Base-by-base conservation (phyloP, 2,113 vertebrate genomes). In the Macrotis lagotis region DNA sequence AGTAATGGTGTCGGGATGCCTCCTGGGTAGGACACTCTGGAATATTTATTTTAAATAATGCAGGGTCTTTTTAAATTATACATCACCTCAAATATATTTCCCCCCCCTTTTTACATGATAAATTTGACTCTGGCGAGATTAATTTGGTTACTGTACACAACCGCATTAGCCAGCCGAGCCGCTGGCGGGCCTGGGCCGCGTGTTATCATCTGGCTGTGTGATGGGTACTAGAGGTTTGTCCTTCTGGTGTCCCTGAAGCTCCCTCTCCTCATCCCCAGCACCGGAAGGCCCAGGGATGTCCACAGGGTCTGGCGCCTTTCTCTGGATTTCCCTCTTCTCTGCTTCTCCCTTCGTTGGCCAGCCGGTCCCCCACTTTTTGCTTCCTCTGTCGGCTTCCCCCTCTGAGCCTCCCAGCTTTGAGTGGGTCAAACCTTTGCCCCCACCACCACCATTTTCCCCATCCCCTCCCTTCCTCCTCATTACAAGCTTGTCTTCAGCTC, bases 31-130 rank as follows among this genome's bases (percentile, higher is more conserved):
- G 93, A 49, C 92, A 92, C 96, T 95, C 47, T 26, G 24, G 95
- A 98, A 97, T 97, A 98, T 98, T 98, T 98, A 98, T 98, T 98
- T 98, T 98, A 98, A 97, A 98, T 98, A 98, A 98, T 96, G 97
- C 98, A 98, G 94, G 7, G 92, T 98, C 98, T 98, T 98, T 98
- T 97, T 96, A 97, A 98, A 98, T 98, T 98, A 98, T 98, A 97
- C 97, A 98, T 98, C 96, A 97, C 98, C 94, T 97, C 97, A 97
- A 98, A 98, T 98, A 97, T 96, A 91, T 98, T 97, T 98, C 97
- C 92, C 95, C 96, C 66, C 66, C 37, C 16, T 66, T 66, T 98
- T 98, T 98, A 98, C 97, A 93, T 98, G 98, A 98, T 97, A 97
- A 98, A 98, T 98, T 98, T 97, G 98, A 97, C 98, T 97, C 94